A percentile compares a stretch with the other conserved stretches of the same genome.
phyloP scores from a whole-genome alignment of 64 coral and sea anemone species.

The Montipora sp. region DNA sequence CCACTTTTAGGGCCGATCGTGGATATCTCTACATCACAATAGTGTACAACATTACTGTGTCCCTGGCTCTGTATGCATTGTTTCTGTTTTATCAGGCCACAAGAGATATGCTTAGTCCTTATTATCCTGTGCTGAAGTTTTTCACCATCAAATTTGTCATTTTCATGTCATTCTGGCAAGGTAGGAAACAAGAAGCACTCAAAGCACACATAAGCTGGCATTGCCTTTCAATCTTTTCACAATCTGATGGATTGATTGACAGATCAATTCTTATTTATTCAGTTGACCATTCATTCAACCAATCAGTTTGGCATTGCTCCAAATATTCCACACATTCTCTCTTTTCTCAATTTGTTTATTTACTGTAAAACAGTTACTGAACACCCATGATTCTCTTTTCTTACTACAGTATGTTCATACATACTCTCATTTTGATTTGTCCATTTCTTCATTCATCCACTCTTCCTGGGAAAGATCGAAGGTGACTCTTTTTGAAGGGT shows the following conservation, averaged over 20 bases:
- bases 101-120: conserved; percentile 89
- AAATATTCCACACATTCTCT: too few species aligned
- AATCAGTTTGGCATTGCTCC: too few species aligned
- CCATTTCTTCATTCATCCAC: background rate
- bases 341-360: too few species aligned
- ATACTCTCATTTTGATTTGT: too few species aligned
- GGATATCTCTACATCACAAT: conserved; percentile 97
- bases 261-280: background rate
- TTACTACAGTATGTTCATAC: too few species aligned
- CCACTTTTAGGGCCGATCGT: conserved; percentile 84
- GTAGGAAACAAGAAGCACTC: conserved; percentile 30
- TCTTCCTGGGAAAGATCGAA: too few species aligned
- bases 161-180: conserved; percentile 98
- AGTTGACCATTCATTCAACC: too few species aligned
- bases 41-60: conserved; percentile 92
- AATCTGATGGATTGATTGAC: background rate
- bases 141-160: conserved; percentile 98
- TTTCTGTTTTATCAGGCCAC: conserved; percentile 98
- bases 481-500: too few species aligned
- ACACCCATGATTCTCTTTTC: too few species aligned
- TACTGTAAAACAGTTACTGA: too few species aligned
- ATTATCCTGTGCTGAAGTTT: conserved; percentile 97
- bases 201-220: too few species aligned
- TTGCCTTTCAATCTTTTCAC: background rate
- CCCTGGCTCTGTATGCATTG: conserved; percentile 89